phyloP scores from a whole-genome alignment of 2,888 invertebrate genomes.

The Drosophila paranaensis region DNA sequence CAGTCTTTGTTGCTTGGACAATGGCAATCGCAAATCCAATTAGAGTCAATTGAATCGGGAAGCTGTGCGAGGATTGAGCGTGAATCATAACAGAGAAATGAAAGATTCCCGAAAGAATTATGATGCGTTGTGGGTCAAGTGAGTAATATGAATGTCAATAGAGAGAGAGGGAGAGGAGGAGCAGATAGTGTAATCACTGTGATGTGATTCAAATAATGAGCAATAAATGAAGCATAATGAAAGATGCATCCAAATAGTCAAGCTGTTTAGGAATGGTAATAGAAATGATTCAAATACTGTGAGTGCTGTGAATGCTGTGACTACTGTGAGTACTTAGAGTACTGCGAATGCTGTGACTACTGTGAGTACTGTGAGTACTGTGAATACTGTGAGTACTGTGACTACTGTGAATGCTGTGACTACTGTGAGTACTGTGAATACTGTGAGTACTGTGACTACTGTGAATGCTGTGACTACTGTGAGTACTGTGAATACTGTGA shows the following conservation, averaged over 20 bases:
- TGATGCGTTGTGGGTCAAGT: neutral
- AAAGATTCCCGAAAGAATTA: neutral
- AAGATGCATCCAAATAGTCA: neutral
- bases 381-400: too few species aligned
- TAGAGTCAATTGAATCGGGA: neutral
- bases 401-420: too few species aligned
- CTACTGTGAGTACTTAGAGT: neutral
- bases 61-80: neutral
- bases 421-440: too few species aligned
- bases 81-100: neutral
- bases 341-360: neutral
- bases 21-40: neutral
- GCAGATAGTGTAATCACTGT: neutral
- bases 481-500: too few species aligned
- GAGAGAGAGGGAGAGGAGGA: neutral
- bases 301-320: neutral
- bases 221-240: neutral
- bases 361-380: too few species aligned
- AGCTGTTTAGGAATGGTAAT: too few species aligned
- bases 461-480: too few species aligned
- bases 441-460: too few species aligned
- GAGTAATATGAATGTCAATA: neutral
- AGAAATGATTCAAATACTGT: constrained; percentile 1
- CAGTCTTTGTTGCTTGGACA: neutral
- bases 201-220: neutral